Evolutionary conservation across 2,888 invertebrate genomes (phyloP).

Genomic region (Pinctada fucata): DNA sequence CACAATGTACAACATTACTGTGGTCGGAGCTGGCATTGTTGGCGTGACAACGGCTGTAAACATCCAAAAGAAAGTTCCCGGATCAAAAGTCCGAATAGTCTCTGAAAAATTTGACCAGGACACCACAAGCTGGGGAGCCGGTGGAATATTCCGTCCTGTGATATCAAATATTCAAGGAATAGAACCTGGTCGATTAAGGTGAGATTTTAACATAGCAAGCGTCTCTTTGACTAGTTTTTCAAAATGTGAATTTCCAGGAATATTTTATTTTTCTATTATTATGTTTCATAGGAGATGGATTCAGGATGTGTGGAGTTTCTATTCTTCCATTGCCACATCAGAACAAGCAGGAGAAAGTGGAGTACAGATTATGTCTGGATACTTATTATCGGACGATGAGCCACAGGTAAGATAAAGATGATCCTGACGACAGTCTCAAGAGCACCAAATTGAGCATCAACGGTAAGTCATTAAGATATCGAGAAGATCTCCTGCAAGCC

Average conservation of each 20-base stretch:
- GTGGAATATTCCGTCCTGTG: slow-evolving; percentile 90
- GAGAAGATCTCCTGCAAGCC: too few species aligned
- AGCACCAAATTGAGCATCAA: too few species aligned
- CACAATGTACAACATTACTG: slow-evolving; percentile 69
- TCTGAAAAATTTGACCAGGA: slow-evolving; percentile 87
- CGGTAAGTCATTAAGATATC: slow-evolving; percentile 78
- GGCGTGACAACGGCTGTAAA: slow-evolving; percentile 89
- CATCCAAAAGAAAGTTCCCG: slow-evolving; percentile 84
- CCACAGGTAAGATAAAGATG: too few species aligned
- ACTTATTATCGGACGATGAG: slow-evolving; percentile 70
- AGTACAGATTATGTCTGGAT: slow-evolving; percentile 86
- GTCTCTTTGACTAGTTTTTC: too few species aligned
- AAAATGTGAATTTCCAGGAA: too few species aligned
- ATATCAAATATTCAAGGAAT: slow-evolving; percentile 84
- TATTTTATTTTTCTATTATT: neutral
- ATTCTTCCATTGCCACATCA: slow-evolving; percentile 80
- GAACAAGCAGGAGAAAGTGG: slow-evolving; percentile 84
- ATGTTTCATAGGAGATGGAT: slow-evolving; percentile 51
- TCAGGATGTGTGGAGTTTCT: slow-evolving; percentile 52
- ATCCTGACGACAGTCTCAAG: too few species aligned
- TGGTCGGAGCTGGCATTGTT: slow-evolving; percentile 92
- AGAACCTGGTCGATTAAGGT: slow-evolving; percentile 77
- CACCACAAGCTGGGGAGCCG: slow-evolving; percentile 90
- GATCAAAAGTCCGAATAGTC: slow-evolving; percentile 83
- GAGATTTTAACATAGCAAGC: slow-evolving; percentile 31